These are phyloP conservation scores for Seira ritae DNA, from an alignment of 2,888 invertebrate species.

Conservation along the genomic window DNA sequence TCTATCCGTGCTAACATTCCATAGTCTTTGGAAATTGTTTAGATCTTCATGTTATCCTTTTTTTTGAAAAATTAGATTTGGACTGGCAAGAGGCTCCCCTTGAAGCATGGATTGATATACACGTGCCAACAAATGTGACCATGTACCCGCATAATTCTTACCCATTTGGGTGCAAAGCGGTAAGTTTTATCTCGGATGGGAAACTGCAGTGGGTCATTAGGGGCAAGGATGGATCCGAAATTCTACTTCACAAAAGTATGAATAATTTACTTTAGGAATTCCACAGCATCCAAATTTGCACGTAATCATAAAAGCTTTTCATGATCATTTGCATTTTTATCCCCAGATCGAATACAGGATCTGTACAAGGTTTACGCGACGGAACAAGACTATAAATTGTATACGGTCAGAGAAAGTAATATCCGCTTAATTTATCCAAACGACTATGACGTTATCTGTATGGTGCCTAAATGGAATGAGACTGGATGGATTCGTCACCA, in stretches of 20 bases:
- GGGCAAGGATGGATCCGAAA: slow-evolving; percentile 66
- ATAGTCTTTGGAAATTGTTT: background rate
- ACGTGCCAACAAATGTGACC: slow-evolving; percentile 51
- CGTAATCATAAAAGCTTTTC: background rate
- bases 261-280: no score
- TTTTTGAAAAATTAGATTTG: no score
- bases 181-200: slow-evolving; percentile 63
- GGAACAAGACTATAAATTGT: slow-evolving; percentile 40
- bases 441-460: slow-evolving; percentile 64
- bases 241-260: slow-evolving; percentile 66
- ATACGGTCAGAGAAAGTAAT: slow-evolving; percentile 64
- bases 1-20: background rate
- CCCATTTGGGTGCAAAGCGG: slow-evolving; percentile 60
- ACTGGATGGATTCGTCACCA: slow-evolving; percentile 52
- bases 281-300: background rate
- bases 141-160: slow-evolving; percentile 65
- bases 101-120: slow-evolving; percentile 54
- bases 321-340: background rate
- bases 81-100: slow-evolving; percentile 60
- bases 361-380: slow-evolving; percentile 37
- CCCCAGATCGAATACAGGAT: slow-evolving; percentile 54
- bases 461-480: slow-evolving; percentile 60
- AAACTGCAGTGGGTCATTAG: slow-evolving; percentile 64
- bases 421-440: slow-evolving; percentile 67
- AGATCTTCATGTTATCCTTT: no score